These are phyloP conservation scores for Nudaria mundana DNA, from an alignment of 2,888 invertebrate species.

Conservation along the genomic window DNA sequence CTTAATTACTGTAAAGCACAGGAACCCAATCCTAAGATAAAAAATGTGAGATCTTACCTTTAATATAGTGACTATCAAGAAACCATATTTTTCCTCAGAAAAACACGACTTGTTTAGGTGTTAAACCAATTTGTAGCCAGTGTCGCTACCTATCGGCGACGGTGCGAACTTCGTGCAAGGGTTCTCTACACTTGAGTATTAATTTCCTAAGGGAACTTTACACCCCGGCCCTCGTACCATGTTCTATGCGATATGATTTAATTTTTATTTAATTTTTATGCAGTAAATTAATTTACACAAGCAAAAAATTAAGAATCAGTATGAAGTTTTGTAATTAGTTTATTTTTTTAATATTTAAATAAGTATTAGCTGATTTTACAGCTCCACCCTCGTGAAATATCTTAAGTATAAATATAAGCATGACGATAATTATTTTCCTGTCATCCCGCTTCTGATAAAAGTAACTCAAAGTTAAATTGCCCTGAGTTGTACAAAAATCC, in stretches of 20 bases:
- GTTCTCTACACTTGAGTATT: constrained; percentile 63
- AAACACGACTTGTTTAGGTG: background rate
- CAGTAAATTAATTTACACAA: background rate
- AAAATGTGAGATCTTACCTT: too few species aligned
- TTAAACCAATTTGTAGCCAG: constrained; percentile 7
- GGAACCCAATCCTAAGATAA: too few species aligned
- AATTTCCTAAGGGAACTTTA: constrained; percentile 77
- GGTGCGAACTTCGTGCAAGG: constrained; percentile 51
- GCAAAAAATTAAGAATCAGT: background rate
- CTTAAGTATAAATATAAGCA: too few species aligned
- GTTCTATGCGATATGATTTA: constrained; percentile 22
- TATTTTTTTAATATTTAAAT: too few species aligned
- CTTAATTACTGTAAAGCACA: too few species aligned
- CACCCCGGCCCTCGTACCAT: constrained; percentile 63
- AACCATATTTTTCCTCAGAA: background rate
- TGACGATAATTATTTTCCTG: too few species aligned
- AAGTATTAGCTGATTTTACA: too few species aligned
- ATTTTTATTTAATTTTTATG: background rate
- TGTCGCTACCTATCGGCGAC: constrained; percentile 58
- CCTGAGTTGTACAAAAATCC: too few species aligned
- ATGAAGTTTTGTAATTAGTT: background rate
- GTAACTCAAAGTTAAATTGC: too few species aligned
- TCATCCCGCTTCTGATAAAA: too few species aligned
- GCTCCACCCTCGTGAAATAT: too few species aligned
- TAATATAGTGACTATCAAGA: too few species aligned